These are phyloP conservation scores for Denticeps clupeoides DNA, from an alignment of 2,797 vertebrate species.

Conservation along the genomic window DNA sequence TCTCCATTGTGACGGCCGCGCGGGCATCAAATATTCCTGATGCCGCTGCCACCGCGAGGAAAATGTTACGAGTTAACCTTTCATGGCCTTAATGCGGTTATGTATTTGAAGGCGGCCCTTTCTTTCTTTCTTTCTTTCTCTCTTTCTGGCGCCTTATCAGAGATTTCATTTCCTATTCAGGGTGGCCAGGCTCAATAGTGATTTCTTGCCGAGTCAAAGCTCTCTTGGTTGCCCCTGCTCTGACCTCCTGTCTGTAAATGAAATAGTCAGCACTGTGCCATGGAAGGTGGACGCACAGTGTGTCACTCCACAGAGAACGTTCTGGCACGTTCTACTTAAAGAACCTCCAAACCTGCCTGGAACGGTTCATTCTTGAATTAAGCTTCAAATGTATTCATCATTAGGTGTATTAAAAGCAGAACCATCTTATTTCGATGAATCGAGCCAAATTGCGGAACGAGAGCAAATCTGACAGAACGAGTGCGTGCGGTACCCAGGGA, in stretches of 20 bases:
- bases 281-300: constrained; percentile 34
- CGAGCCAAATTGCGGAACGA: too few species aligned
- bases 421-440: too few species aligned
- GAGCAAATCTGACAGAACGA: too few species aligned
- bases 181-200: constrained; percentile 45
- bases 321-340: too few species aligned
- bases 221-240: constrained; percentile 27
- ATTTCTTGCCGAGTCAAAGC: constrained; percentile 49
- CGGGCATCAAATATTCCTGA: constrained; percentile 38
- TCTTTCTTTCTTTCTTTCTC: constrained; percentile 7
- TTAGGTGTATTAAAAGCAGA: too few species aligned
- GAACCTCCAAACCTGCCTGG: constrained; percentile 12
- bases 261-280: constrained; percentile 48
- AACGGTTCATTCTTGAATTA: too few species aligned
- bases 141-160: constrained; percentile 36
- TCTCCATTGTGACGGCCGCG: constrained; percentile 39
- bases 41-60: constrained; percentile 25
- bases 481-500: too few species aligned
- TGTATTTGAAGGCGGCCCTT: constrained; percentile 40
- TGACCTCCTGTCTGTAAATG: constrained; percentile 54
- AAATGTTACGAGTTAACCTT: constrained; percentile 54
- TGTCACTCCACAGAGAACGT: constrained; percentile 21
- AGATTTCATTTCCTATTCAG: constrained; percentile 50
- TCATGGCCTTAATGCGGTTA: constrained; percentile 25
- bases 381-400: too few species aligned